These are phyloP conservation scores for Hipposideros armiger DNA, from an alignment of 2,113 vertebrate species.

Conservation along the genomic window DNA sequence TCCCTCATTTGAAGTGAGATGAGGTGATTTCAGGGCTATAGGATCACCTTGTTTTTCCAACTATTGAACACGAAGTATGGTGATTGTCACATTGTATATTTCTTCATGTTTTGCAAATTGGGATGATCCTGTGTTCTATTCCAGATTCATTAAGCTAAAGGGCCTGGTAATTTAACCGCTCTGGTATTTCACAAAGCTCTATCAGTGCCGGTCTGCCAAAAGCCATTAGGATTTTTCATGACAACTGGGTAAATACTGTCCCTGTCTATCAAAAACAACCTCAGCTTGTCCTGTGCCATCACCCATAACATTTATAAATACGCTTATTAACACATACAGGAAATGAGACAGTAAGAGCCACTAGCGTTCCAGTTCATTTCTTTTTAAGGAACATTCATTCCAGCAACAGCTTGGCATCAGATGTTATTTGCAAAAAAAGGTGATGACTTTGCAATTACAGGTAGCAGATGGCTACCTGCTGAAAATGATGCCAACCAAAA, in stretches of 20 bases:
- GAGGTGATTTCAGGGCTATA: constrained; percentile 38
- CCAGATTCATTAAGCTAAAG: constrained; percentile 73
- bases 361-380: constrained; percentile 59
- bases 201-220: constrained; percentile 73
- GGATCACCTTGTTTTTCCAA: constrained; percentile 22
- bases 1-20: constrained; percentile 16
- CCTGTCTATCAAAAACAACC: constrained; percentile 77
- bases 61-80: constrained; percentile 62
- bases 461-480: constrained; percentile 77
- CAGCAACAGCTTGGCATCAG: constrained; percentile 31
- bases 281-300: constrained; percentile 64
- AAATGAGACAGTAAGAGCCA: constrained; percentile 39
- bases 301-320: constrained; percentile 78
- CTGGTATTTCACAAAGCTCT: constrained; percentile 69
- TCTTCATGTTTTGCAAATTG: constrained; percentile 69
- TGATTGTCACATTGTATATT: constrained; percentile 54
- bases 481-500: constrained; percentile 76
- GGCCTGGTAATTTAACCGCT: constrained; percentile 58
- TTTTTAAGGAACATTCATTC: constrained; percentile 64
- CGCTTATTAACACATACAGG: constrained; percentile 57
- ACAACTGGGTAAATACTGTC: constrained; percentile 80
- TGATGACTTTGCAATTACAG: constrained; percentile 79
- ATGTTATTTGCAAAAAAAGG: constrained; percentile 61
- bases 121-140: constrained; percentile 60
- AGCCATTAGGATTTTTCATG: constrained; percentile 77